Base-by-base conservation (phyloP, 2,797 vertebrate species). In the Phoeniculus purpureus region DNA sequence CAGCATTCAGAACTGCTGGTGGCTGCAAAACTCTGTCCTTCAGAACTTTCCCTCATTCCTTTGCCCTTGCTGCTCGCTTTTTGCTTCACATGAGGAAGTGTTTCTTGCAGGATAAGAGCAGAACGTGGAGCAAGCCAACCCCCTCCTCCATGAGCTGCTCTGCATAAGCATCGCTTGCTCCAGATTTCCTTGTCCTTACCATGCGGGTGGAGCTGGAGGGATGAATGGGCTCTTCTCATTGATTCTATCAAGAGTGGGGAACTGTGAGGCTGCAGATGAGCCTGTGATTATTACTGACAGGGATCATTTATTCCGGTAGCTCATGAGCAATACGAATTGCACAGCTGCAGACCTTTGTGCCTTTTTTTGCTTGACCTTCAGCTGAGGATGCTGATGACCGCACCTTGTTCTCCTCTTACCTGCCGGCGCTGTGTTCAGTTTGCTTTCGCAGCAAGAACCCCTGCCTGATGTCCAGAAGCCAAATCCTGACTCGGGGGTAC, bases 321-420 rank as follows among this genome's bases (percentile, higher is more conserved):
- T 96, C 79, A 51, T 94, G 92, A 96, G 95, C 93, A 97, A 68
- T 97, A 97, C 88, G 81, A 82, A 94, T 91, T 93, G 90, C 74
- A 93, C 67, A 90, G 91, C 92, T 95, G 82, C 92, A 82, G 79
- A 96, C 94, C 97, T 97, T 87, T 94, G 97, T 98, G 97, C 97
- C 98, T 97, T 97, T 89, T 96, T 96, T 97, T 91, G 95, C 96
- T 73, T 84, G 85, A 94, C 31, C 93, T 92, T 96, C 31, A 93
- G 62, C 58, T 72, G 86, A 92, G 93, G 54, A 92, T 94, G 92
- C 94, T 91, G 84, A 86, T 89, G 76, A 85, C 95, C 96, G 96
- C 97, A 97, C 96, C 97, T 97, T 96, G 80, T 94, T 96, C 96
- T 85, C 86, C 87, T 90, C 73, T 87, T 93, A 86, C 87, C 87